Evolutionary conservation across 2,797 vertebrate species (phyloP).

Genomic region (Lateolabrax maculatus): DNA sequence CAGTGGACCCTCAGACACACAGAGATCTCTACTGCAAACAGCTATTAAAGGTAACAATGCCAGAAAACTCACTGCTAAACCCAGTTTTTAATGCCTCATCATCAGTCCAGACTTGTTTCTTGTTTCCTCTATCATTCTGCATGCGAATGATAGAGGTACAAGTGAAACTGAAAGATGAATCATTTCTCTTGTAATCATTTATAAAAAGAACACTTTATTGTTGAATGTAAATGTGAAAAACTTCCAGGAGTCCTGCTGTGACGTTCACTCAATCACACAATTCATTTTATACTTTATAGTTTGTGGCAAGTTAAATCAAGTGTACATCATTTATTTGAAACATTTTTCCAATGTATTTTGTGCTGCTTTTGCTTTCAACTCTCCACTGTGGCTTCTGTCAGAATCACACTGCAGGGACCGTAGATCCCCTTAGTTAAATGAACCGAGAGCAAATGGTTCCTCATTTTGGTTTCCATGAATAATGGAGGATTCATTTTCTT

Average conservation of each 20-base stretch:
- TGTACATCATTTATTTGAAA: slow-evolving; percentile 13
- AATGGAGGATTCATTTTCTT: slow-evolving; percentile 70
- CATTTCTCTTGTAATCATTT: neutral
- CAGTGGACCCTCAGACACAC: slow-evolving; percentile 86
- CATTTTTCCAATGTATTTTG: slow-evolving; percentile 26
- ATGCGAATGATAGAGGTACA: no score
- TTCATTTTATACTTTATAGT: slow-evolving; percentile 19
- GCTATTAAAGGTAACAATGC: slow-evolving; percentile 89
- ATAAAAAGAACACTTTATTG: neutral
- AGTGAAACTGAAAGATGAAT: neutral
- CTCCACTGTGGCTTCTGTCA: slow-evolving; percentile 11
- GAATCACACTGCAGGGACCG: slow-evolving; percentile 29
- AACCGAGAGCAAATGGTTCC: slow-evolving; percentile 66
- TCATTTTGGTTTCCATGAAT: slow-evolving; percentile 69
- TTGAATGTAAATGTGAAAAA: neutral
- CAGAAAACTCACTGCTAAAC: neutral
- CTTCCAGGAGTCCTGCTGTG: neutral
- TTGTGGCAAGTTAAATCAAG: slow-evolving; percentile 36
- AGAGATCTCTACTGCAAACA: slow-evolving; percentile 88
- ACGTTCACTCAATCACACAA: slow-evolving; percentile 4
- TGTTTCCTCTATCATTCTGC: no score
- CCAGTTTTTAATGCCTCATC: neutral
- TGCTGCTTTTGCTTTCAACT: slow-evolving; percentile 30
- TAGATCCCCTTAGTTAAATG: slow-evolving; percentile 52
- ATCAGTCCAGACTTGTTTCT: neutral